Percentiles rank a stretch among this genome's conserved stretches.
Conservation (phyloP, 2,113 vertebrate genomes). For the Syngnathus scovelli region DNA sequence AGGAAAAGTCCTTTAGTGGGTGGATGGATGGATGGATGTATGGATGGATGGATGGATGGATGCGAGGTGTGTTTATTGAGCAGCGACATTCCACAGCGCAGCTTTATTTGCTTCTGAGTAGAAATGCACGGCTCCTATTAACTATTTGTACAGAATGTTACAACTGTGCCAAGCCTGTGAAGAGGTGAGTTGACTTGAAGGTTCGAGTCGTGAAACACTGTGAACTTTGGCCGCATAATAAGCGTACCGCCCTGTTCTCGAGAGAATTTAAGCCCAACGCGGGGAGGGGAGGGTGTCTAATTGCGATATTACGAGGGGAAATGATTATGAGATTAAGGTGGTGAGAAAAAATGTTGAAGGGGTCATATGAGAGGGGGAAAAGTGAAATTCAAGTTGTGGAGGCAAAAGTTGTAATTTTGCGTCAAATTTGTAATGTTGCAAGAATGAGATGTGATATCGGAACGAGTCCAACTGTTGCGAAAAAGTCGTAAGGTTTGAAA, state of each 20-base stretch:
- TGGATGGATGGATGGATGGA: neutral
- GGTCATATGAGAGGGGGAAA: neutral
- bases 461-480: neutral
- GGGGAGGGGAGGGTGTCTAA: neutral
- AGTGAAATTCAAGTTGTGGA: neutral
- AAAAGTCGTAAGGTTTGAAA: too few species aligned
- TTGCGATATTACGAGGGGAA: neutral
- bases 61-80: neutral
- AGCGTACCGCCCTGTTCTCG: neutral
- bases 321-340: neutral
- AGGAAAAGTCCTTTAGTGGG: neutral
- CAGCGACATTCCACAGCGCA: neutral
- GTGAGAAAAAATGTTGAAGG: neutral
- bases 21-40: neutral
- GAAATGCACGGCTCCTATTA: constrained; percentile 51
- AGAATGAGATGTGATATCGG: neutral
- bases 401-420: neutral
- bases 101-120: constrained; percentile 7
- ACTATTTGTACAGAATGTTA: constrained; percentile 35
- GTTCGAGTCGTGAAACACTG: constrained; percentile 51
- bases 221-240: constrained; percentile 40
- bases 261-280: neutral
- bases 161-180: constrained; percentile 60
- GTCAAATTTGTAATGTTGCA: neutral
- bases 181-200: constrained; percentile 12